Base-by-base conservation (phyloP, 2,797 vertebrate species). In the Acipenser oxyrinchus region DNA sequence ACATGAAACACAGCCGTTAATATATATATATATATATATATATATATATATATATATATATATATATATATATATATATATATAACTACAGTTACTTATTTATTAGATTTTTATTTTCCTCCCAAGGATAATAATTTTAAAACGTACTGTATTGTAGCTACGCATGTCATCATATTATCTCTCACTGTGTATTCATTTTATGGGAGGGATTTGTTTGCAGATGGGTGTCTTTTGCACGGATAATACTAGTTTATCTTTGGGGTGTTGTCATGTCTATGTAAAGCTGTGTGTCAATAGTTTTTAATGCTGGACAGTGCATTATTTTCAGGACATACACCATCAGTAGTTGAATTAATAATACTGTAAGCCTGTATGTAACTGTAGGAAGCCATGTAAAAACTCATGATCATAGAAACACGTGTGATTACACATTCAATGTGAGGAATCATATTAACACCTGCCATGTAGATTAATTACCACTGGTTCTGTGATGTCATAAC, bases 191-290 rank as follows among this genome's bases (percentile, higher is more conserved):
- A 61, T 9, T 66, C 66, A 66, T 67, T 66, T 69, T 58, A 69
- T 63, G 70, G 13, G 4, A 64, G 74, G 70, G 69, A 66, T 64
- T 49, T 65, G 65, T 69, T 50, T 71, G 72, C 67, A 69, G 71
- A 60, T 68, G 61, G 69, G 72, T 77, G 71, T 68, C 70, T 78
- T 75, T 75, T 74, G 10, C 52, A 65, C 51, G 76, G 75, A 76
- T 37, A 37, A 37, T 75, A 13, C 48, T 60, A 73, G 77, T n/a
- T 58, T 58, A 15, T 79, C 79, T 88, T 86, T 79, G 81, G 84
- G 87, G 83, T 87, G 85, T 88, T 83, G 86, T 83, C 84, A 79
- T 11, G 15, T 4, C 37, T 51, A 51, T 64, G 13, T 37, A 37
- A 37, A 37, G 23, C 23, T 18, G 15, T 37, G 23, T 37, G 23